Percentiles rank a stretch among this genome's conserved stretches.
These are phyloP conservation scores for Peromyscus polionotus DNA, from an alignment of 2,113 vertebrate species.

Conservation along the genomic window DNA sequence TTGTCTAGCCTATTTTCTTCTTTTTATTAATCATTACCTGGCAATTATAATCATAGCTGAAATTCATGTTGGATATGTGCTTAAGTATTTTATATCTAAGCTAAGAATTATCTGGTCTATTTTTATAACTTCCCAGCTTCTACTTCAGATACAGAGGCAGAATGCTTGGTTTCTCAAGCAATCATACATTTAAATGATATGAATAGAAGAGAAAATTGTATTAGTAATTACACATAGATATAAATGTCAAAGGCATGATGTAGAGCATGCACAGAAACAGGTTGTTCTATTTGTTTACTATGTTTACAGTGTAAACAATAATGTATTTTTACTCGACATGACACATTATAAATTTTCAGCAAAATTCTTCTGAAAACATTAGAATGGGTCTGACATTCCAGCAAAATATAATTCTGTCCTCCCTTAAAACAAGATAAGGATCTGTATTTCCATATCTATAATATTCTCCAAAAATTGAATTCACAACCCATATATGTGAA, in stretches of 20 bases:
- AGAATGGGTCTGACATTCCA: not conserved
- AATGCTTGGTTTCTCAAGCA: not conserved
- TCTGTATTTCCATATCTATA: not conserved
- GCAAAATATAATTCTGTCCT: not conserved
- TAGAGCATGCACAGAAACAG: not conserved
- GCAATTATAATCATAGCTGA: not conserved
- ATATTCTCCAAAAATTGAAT: not conserved
- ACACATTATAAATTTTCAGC: not conserved
- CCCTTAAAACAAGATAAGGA: too few species aligned
- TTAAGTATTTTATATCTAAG: not conserved
- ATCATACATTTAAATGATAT: not conserved
- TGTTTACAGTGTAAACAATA: not conserved
- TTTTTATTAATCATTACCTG: not conserved
- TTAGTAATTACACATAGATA: not conserved
- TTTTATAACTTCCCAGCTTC: not conserved
- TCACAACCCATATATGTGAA: not conserved
- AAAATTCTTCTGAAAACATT: not conserved
- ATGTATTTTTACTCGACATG: not conserved
- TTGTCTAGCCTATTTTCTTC: not conserved
- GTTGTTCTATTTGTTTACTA: not conserved
- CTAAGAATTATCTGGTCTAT: not conserved
- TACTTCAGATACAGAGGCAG: not conserved
- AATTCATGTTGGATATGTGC: not conserved
- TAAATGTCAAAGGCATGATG: not conserved
- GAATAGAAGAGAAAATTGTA: conserved; percentile 12